phyloP scores from a whole-genome alignment of 2,888 invertebrate genomes.

The Drosophila leonis region DNA sequence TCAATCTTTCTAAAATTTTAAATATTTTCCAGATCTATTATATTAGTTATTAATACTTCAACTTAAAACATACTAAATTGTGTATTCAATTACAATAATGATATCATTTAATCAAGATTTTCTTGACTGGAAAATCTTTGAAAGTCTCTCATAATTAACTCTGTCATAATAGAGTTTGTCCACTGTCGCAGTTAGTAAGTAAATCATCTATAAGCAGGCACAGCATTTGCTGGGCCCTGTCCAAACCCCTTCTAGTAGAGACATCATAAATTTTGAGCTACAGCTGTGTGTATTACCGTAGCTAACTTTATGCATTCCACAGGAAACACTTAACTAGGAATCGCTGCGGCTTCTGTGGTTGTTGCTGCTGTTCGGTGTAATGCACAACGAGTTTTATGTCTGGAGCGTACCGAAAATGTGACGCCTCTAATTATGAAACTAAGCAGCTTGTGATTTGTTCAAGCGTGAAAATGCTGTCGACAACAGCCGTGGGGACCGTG shows the following conservation, averaged over 20 bases:
- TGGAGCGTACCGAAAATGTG: constrained; percentile 72
- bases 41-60: too few relatives aligned
- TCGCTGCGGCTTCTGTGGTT: constrained; percentile 22
- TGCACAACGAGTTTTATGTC: constrained; percentile 72
- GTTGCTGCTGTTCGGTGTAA: constrained; percentile 60
- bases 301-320: constrained; percentile 40
- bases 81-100: not conserved
- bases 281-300: constrained; percentile 41
- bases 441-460: constrained; percentile 82
- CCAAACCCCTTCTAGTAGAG: not conserved
- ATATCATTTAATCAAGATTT: not conserved
- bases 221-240: not conserved
- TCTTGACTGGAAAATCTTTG: not conserved
- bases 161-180: not conserved
- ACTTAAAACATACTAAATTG: not conserved
- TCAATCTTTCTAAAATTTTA: too few relatives aligned
- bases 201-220: constrained; percentile 6
- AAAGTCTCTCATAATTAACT: not conserved
- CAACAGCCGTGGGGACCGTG: constrained; percentile 52
- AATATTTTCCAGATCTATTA: too few relatives aligned
- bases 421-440: constrained; percentile 81
- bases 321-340: constrained; percentile 30
- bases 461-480: constrained; percentile 81
- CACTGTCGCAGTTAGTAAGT: not conserved
- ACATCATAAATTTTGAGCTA: not conserved